These are phyloP conservation scores for Elaphurus davidianus DNA, from an alignment of 2,113 vertebrate genomes.

Conservation along the genomic window DNA sequence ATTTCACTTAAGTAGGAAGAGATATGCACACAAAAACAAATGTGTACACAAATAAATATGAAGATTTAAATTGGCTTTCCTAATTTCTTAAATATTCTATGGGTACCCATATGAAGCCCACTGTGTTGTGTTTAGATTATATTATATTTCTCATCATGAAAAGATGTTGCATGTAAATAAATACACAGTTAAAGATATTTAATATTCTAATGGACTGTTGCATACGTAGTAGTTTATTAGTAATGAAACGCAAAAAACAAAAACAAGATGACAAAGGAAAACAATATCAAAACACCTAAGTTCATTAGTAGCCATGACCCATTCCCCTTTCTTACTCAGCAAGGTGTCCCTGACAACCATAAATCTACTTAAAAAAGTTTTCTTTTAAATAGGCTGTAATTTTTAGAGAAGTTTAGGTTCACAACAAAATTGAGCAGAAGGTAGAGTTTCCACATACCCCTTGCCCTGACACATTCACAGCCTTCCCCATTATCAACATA, in stretches of 20 bases:
- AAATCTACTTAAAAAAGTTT: neutral
- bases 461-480: neutral
- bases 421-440: neutral
- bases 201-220: neutral
- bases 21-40: neutral
- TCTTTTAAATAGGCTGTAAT: neutral
- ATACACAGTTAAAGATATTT: neutral
- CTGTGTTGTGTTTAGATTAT: neutral
- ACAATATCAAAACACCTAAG: neutral
- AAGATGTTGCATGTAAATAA: neutral
- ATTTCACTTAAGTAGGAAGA: neutral
- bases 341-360: neutral
- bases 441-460: neutral
- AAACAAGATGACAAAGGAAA: neutral
- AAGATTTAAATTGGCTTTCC: neutral
- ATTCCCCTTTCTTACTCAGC: neutral
- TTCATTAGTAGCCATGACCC: neutral
- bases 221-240: neutral
- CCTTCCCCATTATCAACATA: neutral
- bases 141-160: neutral
- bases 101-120: neutral
- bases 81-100: neutral
- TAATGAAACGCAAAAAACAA: neutral
- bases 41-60: neutral
- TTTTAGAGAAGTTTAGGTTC: neutral